A percentile compares a stretch with the other conserved stretches of the same genome.
Conservation (phyloP, 2,797 vertebrate species). For the Pygocentrus nattereri region DNA sequence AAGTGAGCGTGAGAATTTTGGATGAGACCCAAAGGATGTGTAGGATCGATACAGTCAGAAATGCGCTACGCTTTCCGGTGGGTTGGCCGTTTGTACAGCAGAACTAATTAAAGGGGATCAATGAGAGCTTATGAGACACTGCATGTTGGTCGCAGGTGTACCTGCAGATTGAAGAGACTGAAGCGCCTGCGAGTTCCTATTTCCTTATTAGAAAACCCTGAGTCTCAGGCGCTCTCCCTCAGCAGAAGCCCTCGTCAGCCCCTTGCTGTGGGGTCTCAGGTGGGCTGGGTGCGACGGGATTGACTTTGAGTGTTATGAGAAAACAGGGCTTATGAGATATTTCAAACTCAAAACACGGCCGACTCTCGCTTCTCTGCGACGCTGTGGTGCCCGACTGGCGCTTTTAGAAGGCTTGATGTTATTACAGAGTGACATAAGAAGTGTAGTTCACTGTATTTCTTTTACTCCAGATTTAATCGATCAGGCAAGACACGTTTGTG, state of each 20-base stretch:
- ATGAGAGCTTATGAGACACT: conserved; percentile 36
- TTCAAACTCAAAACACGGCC: conserved; percentile 12
- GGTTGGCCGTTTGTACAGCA: conserved; percentile 31
- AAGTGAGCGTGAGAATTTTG: conserved; percentile 21
- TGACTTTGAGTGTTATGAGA: conserved; percentile 31
- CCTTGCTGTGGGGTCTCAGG: conserved; percentile 42
- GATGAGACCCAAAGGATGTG: conserved; percentile 1
- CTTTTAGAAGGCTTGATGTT: background rate
- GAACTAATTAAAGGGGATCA: conserved; percentile 57
- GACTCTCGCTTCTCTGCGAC: background rate
- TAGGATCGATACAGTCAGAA: conserved; percentile 38
- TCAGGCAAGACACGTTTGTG: too few relatives aligned
- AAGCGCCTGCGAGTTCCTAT: conserved; percentile 12
- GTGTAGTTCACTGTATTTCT: too few relatives aligned
- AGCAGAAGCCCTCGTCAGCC: background rate
- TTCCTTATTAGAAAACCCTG: conserved; percentile 37
- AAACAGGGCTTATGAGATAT: conserved; percentile 11
- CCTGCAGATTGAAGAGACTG: conserved; percentile 21
- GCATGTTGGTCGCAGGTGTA: conserved; percentile 51
- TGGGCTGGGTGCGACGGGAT: conserved; percentile 41
- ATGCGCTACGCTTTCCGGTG: background rate
- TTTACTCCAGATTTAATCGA: too few relatives aligned
- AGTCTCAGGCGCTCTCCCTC: background rate
- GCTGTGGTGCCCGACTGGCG: background rate
- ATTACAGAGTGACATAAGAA: too few relatives aligned